phyloP scores from a whole-genome alignment of 2,888 invertebrate species.

The Drosophila hamatofila region DNA sequence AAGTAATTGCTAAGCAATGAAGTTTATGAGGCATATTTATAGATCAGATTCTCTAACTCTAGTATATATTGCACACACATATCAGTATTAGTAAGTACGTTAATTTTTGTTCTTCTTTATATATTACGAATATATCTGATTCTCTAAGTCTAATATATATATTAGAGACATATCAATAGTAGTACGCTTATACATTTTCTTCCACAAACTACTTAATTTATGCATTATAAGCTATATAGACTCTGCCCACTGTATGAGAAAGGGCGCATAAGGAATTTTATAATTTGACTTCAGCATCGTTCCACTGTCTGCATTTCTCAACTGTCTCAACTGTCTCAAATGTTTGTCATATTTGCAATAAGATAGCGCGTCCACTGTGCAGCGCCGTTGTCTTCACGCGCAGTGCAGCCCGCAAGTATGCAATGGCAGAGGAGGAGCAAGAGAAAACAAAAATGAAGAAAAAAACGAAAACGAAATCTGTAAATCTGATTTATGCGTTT shows the following conservation, averaged over 20 bases:
- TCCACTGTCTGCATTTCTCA: background rate
- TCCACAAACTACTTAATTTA: background rate
- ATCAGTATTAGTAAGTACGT: background rate
- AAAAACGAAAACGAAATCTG: slow-evolving; percentile 45
- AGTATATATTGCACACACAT: too few relatives aligned
- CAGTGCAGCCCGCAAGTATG: slow-evolving; percentile 56
- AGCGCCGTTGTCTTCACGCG: slow-evolving; percentile 20
- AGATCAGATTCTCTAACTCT: too few relatives aligned
- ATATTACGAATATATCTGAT: too few relatives aligned
- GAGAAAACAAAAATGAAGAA: slow-evolving; percentile 21
- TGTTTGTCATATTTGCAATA: slow-evolving; percentile 2
- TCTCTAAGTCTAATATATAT: background rate
- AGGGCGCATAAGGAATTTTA: background rate
- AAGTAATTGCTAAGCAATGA: background rate
- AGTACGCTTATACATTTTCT: background rate
- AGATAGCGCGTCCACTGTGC: slow-evolving; percentile 22
- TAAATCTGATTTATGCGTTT: slow-evolving; percentile 81
- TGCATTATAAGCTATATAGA: background rate
- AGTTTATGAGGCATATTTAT: background rate
- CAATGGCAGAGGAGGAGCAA: slow-evolving; percentile 43
- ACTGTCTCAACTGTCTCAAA: background rate
- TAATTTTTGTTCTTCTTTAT: too few relatives aligned
- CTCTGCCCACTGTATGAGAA: background rate
- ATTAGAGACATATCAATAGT: too few relatives aligned
- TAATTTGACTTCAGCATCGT: background rate